A percentile compares a stretch with the other conserved stretches of the same genome.
Conservation (phyloP, 2,113 vertebrate species). For the Rostratula benghalensis region DNA sequence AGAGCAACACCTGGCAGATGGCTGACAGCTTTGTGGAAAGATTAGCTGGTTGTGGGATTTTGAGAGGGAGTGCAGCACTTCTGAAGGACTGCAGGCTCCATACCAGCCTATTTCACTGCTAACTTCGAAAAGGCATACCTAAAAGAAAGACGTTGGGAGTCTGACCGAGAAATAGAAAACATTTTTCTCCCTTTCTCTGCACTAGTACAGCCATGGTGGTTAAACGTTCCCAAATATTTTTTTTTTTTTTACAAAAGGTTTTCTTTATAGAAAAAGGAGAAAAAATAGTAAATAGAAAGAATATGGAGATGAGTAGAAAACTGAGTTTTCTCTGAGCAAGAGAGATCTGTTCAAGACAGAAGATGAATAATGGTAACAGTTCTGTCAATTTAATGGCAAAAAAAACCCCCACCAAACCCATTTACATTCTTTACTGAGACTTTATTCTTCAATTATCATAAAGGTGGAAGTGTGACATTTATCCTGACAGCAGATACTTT, state of each 20-base stretch:
- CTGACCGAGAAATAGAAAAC: not conserved
- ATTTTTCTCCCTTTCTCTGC: not conserved
- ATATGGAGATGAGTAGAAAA: not conserved
- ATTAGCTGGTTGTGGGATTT: not conserved
- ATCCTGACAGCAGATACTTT: not conserved
- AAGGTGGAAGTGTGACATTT: not conserved
- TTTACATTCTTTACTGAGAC: not conserved
- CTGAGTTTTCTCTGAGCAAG: not conserved
- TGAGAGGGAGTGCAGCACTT: not conserved
- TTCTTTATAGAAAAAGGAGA: not conserved
- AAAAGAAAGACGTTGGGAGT: not conserved
- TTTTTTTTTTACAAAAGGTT: not conserved
- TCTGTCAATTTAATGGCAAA: not conserved
- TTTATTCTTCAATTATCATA: not conserved
- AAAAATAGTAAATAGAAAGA: not conserved
- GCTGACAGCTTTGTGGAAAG: conserved; percentile 9
- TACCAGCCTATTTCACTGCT: rapidly evolving
- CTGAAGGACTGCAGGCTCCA: not conserved
- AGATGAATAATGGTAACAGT: not conserved
- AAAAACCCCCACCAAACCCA: not conserved
- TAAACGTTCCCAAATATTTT: not conserved
- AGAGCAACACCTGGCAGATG: conserved; percentile 38
- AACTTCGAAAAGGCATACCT: not conserved
- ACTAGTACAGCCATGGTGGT: not conserved
- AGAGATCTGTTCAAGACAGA: not conserved